Base-by-base conservation (phyloP, 2,888 invertebrate genomes). In the Phaonia tiefii region DNA sequence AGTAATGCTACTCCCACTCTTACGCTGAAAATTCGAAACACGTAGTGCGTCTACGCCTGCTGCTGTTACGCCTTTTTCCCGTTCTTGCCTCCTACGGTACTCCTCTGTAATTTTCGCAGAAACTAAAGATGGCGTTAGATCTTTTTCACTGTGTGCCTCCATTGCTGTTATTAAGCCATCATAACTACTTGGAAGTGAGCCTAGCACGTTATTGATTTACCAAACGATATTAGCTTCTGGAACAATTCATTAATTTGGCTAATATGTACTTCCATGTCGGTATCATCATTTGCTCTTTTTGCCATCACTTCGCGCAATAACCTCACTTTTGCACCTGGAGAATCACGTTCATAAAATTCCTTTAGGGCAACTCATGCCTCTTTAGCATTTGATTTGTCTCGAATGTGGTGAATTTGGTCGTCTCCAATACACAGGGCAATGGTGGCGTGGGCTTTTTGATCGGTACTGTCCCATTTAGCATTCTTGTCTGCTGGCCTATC, bases 161-260 rank as follows among this genome's bases (percentile, higher is more conserved):
- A 84, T 60, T 39, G 84, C 82, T 4, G 78, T 74, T 26, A 84
- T 63, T 1, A 84, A n/a, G n/a, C n/a, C n/a, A n/a, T n/a, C n/a
- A n/a, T n/a, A n/a, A n/a, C n/a, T n/a, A n/a, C n/a, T n/a, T n/a
- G n/a, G n/a, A n/a, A n/a, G n/a, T n/a, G n/a, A n/a, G n/a, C n/a
- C n/a, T n/a, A n/a, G n/a, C n/a, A n/a, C n/a, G n/a, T n/a, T n/a
- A n/a, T n/a, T n/a, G n/a, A n/a, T n/a, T n/a, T n/a, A n/a, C n/a
- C n/a, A n/a, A n/a, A n/a, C n/a, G n/a, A n/a, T n/a, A n/a, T n/a
- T 66, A 79, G 70, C 20, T 80, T 72, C 26, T 80, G 75, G 20
- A 75, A 75, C 31, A 67, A 60, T n/a, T 82, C 80, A 1, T 66
- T 54, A 66, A 84, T 77, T 58, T 49, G 31, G 15, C 65, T 74